Evolutionary conservation across 2,888 invertebrate species (phyloP).

Genomic region (Allygus modestus): DNA sequence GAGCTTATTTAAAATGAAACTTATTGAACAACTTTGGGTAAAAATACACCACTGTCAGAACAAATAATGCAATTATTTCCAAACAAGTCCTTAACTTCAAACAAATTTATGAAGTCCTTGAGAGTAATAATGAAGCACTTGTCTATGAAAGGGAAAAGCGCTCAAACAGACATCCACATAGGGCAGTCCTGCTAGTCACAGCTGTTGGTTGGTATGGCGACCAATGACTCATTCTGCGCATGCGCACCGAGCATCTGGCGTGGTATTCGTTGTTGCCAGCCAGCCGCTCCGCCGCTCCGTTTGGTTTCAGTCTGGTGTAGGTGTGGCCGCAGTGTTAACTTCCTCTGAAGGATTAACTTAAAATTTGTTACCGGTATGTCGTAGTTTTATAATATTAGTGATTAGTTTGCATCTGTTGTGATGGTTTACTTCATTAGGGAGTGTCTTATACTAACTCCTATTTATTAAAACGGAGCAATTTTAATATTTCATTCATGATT

Average conservation of each 20-base stretch:
- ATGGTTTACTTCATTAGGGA: too few species aligned
- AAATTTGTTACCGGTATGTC: slow-evolving; percentile 14
- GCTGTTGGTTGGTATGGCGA: neutral
- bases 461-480: too few species aligned
- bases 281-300: slow-evolving; percentile 6
- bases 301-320: slow-evolving; percentile 31
- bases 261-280: slow-evolving; percentile 6
- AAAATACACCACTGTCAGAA: too few species aligned
- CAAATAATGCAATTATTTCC: too few species aligned
- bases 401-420: too few species aligned
- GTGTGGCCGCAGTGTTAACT: slow-evolving; percentile 40
- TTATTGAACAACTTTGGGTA: too few species aligned
- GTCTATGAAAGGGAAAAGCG: slow-evolving; percentile 21
- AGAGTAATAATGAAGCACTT: neutral
- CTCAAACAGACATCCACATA: neutral
- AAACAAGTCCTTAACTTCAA: too few species aligned
- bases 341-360: neutral
- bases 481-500: too few species aligned
- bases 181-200: slow-evolving; percentile 34
- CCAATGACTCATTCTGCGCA: slow-evolving; percentile 44
- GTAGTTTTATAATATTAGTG: too few species aligned
- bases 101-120: neutral
- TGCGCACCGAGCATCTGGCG: slow-evolving; percentile 36
- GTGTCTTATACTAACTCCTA: too few species aligned
- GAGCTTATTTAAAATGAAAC: too few species aligned